A percentile compares a stretch with the other conserved stretches of the same genome.
These are phyloP conservation scores for Stercorarius parasiticus DNA, from an alignment of 2,113 vertebrate genomes.

Conservation along the genomic window DNA sequence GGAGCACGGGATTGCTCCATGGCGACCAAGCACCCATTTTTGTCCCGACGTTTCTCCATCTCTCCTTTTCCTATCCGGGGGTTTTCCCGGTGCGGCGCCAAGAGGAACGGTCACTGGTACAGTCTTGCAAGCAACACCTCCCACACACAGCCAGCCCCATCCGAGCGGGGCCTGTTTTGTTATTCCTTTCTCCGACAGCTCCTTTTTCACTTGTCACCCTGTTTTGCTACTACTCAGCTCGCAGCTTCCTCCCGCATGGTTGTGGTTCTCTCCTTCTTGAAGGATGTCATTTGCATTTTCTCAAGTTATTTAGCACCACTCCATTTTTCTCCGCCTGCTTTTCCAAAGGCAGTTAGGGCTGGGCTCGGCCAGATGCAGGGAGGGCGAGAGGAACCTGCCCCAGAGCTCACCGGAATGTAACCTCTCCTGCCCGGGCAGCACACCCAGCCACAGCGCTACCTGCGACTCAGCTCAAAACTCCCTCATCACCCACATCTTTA, in stretches of 20 bases:
- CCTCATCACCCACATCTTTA: background rate
- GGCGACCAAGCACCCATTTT: accelerated
- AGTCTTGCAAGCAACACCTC: conserved; percentile 54
- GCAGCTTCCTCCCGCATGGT: conserved; percentile 31
- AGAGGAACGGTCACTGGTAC: conserved; percentile 2
- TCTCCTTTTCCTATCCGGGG: background rate
- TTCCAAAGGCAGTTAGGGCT: background rate
- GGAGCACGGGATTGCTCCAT: accelerated
- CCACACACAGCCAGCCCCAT: conserved; percentile 40
- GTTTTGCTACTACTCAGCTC: conserved; percentile 65
- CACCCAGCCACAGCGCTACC: background rate
- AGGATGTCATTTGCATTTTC: conserved; percentile 61
- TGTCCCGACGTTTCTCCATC: background rate
- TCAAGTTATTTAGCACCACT: conserved; percentile 29
- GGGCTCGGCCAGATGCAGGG: background rate
- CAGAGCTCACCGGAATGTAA: accelerated
- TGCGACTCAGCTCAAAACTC: background rate
- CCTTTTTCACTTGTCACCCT: conserved; percentile 69
- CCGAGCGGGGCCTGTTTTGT: conserved; percentile 30
- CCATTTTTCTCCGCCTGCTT: conserved; percentile 7
- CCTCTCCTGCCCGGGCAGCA: background rate
- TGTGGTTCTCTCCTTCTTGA: conserved; percentile 30
- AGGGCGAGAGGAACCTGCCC: background rate
- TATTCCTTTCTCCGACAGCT: conserved; percentile 57
- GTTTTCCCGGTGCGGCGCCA: background rate